Conservation (phyloP, 2,113 vertebrate genomes). For the Oostethus manadensis region DNA sequence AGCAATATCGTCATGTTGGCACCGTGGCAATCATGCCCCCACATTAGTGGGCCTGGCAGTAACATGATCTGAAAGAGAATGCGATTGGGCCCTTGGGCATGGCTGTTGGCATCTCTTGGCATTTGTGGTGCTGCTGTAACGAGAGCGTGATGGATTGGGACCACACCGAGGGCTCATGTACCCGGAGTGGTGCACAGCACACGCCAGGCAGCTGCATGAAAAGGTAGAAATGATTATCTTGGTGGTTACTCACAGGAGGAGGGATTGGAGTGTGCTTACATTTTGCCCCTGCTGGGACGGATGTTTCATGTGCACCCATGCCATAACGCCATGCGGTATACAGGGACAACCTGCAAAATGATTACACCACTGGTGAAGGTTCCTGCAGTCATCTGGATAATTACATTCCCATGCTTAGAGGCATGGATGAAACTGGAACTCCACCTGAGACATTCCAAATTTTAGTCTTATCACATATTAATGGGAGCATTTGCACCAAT, state of each 20-base stretch:
- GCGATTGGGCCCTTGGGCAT: conserved; percentile 42
- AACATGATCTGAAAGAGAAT: conserved; percentile 34
- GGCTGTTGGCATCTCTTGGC: conserved; percentile 60
- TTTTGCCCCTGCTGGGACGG: conserved; percentile 18
- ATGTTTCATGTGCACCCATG: conserved; percentile 12
- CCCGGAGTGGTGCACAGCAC: conserved; percentile 48
- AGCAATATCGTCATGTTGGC: conserved; percentile 30
- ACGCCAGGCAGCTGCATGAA: conserved; percentile 63
- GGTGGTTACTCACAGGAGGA: conserved; percentile 51
- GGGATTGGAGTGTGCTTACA: conserved; percentile 42
- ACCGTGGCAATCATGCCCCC: conserved; percentile 26
- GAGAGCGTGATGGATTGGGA: conserved; percentile 75
- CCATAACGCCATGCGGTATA: no score
- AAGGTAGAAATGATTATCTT: conserved; percentile 77
- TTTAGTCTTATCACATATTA: conserved; percentile 52
- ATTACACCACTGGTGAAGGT: conserved; percentile 50
- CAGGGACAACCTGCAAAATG: conserved; percentile 29
- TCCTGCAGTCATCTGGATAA: conserved; percentile 56
- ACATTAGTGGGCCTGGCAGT: conserved; percentile 36
- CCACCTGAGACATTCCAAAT: conserved; percentile 29
- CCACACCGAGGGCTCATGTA: conserved; percentile 70
- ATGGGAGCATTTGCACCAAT: conserved; percentile 50
- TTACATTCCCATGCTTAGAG: conserved; percentile 47
- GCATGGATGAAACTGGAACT: conserved; percentile 1
- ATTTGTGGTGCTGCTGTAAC: conserved; percentile 67